A percentile compares a stretch with the other conserved stretches of the same genome.
Evolutionary conservation across 2,113 vertebrate species (phyloP).

Genomic region (Eptesicus fuscus): DNA sequence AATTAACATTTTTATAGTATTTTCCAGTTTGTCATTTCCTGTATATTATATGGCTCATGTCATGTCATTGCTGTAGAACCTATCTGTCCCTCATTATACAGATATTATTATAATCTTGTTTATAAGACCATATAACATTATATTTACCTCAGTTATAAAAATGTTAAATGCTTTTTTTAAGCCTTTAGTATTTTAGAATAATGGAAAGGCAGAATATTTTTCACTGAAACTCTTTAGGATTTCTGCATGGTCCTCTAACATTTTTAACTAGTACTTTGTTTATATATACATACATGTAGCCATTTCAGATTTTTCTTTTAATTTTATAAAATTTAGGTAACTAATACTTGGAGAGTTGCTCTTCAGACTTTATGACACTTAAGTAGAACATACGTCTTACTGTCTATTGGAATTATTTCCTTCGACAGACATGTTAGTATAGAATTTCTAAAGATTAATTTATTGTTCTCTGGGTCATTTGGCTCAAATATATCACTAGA

Average conservation of each 20-base stretch:
- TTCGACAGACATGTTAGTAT: background rate
- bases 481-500: background rate
- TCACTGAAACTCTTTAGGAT: conserved; percentile 17
- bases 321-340: background rate
- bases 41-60: background rate
- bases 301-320: background rate
- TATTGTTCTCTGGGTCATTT: background rate
- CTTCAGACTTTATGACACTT: background rate
- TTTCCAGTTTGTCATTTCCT: background rate
- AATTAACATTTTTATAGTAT: conserved; percentile 8
- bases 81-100: background rate
- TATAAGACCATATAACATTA: background rate
- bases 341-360: background rate
- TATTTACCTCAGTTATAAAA: conserved; percentile 15
- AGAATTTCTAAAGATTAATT: background rate
- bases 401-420: background rate
- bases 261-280: conserved; percentile 8
- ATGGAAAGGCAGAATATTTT: background rate
- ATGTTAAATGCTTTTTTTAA: background rate
- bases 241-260: background rate
- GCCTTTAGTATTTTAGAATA: no score
- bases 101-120: background rate
- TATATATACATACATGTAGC: background rate
- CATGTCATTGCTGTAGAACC: background rate
- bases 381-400: background rate